These are phyloP conservation scores for Drosophila trapezifrons DNA, from an alignment of 1,140 invertebrate genomes.

Conservation along the genomic window DNA sequence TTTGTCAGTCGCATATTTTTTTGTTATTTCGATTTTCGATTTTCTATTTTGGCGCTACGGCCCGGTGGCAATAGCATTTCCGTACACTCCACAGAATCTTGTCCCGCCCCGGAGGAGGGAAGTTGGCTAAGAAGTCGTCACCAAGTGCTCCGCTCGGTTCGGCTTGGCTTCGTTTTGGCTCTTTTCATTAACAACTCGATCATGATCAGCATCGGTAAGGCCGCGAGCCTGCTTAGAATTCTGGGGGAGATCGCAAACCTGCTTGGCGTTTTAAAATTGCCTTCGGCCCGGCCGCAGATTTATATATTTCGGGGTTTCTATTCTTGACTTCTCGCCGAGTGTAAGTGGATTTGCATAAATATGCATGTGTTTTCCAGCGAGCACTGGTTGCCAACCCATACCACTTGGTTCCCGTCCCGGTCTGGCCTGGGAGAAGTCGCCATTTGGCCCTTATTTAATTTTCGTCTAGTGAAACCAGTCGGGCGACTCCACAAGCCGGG, in stretches of 20 bases:
- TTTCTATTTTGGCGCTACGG: conserved; percentile 55
- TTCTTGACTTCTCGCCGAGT: conserved; percentile 43
- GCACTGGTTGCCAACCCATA: conserved; percentile 21
- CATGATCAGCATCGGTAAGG: conserved; percentile 71
- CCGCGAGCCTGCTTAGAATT: conserved; percentile 67
- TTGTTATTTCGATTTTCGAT: not conserved
- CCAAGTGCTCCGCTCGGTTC: conserved; percentile 33
- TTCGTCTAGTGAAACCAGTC: conserved; percentile 28
- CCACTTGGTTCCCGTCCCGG: not conserved
- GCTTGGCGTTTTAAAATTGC: conserved; percentile 63
- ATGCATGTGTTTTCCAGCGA: conserved; percentile 31
- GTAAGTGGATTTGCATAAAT: conserved; percentile 59
- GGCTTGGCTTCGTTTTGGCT: conserved; percentile 12
- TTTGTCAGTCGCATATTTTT: conserved; percentile 18
- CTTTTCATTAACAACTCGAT: conserved; percentile 78
- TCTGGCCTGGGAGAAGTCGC: conserved; percentile 4
- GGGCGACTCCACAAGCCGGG: conserved; percentile 20
- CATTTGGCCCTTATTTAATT: conserved; percentile 25
- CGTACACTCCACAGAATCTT: conserved; percentile 50
- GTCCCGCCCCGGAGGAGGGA: conserved; percentile 22
- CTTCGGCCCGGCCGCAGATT: conserved; percentile 34
- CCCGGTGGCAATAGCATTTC: conserved; percentile 49
- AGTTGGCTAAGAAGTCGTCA: conserved; percentile 55
- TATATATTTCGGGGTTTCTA: conserved; percentile 58
- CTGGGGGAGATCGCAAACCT: conserved; percentile 59